Base-by-base conservation (phyloP, 2,888 invertebrate genomes). In the Eilema depressum region DNA sequence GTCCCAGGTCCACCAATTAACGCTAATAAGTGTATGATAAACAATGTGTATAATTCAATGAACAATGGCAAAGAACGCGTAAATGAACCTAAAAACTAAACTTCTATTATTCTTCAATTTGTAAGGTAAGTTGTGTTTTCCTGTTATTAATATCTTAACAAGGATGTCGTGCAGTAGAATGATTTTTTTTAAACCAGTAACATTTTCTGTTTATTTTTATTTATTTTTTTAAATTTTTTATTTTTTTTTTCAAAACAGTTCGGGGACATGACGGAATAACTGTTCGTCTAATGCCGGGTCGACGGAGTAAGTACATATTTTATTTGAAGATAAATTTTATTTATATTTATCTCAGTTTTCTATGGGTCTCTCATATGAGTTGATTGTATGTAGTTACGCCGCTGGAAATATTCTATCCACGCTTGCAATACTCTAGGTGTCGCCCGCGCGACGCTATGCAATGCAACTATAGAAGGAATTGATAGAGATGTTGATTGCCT, bases 221-320 rank as follows among this genome's bases (percentile, higher is more conserved):
- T 75, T 8, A 2, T 30, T 14, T 66, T 66, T 37, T n/a, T 57
- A 60, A 57, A n/a, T n/a, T n/a, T 5, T 47, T 30, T 56, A 2
- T 14, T 76, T 76, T 83, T 75, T 83, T 86, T 85, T 85, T 71
- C 74, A 83, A 79, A n/a, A 76, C 94, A 95, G 95, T 95, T 88
- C 95, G 95, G 72, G 92, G 92, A 69, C 89, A 92, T 59, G 95
- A 95, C 78, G 95, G 95, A 76, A 95, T 95, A 67, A 95, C 95
- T 72, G 95, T 95, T 73, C 95, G 95, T 68, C 88, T 95, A 53
- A 91, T 95, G 91, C 95, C 95, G 63, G 95, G 95, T 74, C 93
- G 95, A 77, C 94, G 95, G 81, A 95, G 95, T 95, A 91, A 95
- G 95, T 94, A 89, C 28, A 30, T 56, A 11, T 68, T 64, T 25